These are phyloP conservation scores for Phenganax stokvisi DNA, from an alignment of 92 coral and sea anemone genomes.

Conservation along the genomic window DNA sequence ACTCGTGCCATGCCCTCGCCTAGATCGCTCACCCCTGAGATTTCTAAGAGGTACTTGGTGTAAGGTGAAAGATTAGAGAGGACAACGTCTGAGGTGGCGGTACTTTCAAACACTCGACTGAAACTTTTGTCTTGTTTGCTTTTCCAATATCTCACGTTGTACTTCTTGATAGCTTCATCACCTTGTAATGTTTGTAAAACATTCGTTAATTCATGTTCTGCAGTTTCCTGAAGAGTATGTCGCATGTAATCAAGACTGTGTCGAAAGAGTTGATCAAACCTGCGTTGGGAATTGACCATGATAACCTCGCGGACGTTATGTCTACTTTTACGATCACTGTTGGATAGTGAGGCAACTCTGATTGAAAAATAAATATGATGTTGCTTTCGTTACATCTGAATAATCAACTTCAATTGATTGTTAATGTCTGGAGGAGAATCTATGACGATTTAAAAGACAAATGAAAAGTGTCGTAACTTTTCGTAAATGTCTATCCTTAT, in stretches of 20 bases:
- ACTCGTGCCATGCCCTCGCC: slow-evolving; percentile 17
- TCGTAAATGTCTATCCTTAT: too few relatives aligned
- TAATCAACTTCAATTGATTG: too few relatives aligned
- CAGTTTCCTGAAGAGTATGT: too few relatives aligned
- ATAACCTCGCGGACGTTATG: background rate
- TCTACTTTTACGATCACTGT: background rate
- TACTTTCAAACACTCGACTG: slow-evolving; percentile 16
- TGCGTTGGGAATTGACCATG: slow-evolving; percentile 6
- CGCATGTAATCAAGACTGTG: background rate
- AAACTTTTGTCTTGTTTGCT: slow-evolving; percentile 11
- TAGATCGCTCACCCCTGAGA: slow-evolving; percentile 29
- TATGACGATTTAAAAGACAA: too few relatives aligned
- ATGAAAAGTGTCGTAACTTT: too few relatives aligned
- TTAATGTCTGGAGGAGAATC: too few relatives aligned
- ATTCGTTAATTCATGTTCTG: too few relatives aligned
- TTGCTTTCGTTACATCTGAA: too few relatives aligned
- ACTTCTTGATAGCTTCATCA: slow-evolving; percentile 12
- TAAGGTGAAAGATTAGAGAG: slow-evolving; percentile 16
- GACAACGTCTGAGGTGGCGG: slow-evolving; percentile 4
- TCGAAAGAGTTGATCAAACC: too few relatives aligned
- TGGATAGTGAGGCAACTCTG: slow-evolving; percentile 5
- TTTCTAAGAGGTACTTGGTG: slow-evolving; percentile 14
- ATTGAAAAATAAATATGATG: too few relatives aligned
- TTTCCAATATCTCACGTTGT: slow-evolving; percentile 32
- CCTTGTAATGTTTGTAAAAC: background rate